phyloP scores from a whole-genome alignment of 2,113 vertebrate species.

The Oophaga pumilio region DNA sequence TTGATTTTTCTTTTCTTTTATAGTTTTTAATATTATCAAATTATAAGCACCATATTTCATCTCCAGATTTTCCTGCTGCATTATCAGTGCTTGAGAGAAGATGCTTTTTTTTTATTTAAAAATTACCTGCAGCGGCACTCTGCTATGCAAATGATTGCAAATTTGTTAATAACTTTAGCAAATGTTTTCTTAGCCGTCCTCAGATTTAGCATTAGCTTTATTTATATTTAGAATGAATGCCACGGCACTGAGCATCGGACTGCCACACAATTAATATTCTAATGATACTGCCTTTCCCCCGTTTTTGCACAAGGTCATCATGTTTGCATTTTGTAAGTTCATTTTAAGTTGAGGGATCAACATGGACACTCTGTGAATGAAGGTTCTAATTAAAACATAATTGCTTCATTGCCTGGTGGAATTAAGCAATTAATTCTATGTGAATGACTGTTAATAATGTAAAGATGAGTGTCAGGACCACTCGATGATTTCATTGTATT shows the following conservation, averaged over 20 bases:
- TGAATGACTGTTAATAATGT: slow-evolving; percentile 53
- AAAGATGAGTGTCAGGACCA: slow-evolving; percentile 41
- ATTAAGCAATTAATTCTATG: slow-evolving; percentile 55
- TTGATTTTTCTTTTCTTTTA: not conserved
- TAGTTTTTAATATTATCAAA: not conserved
- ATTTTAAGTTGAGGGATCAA: slow-evolving; percentile 56
- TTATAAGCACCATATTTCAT: not conserved
- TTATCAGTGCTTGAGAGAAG: not conserved
- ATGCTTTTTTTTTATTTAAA: not conserved
- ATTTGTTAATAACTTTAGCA: slow-evolving; percentile 34
- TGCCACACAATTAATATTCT: slow-evolving; percentile 48
- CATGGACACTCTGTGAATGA: slow-evolving; percentile 50
- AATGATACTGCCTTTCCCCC: slow-evolving; percentile 15
- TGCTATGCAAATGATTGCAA: slow-evolving; percentile 24
- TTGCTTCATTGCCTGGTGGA: slow-evolving; percentile 56
- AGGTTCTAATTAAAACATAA: slow-evolving; percentile 58
- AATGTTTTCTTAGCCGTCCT: slow-evolving; percentile 35
- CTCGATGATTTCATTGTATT: slow-evolving; percentile 20
- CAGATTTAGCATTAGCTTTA: slow-evolving; percentile 9
- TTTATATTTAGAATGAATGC: slow-evolving; percentile 42
- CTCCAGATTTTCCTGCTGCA: not conserved
- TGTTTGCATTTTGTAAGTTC: slow-evolving; percentile 53
- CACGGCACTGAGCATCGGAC: not conserved
- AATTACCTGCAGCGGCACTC: not conserved
- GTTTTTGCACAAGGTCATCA: slow-evolving; percentile 47